Percentiles rank a stretch among this genome's conserved stretches.
Evolutionary conservation across 2,888 invertebrate species (phyloP).

Genomic region (Eilema griseolum): DNA sequence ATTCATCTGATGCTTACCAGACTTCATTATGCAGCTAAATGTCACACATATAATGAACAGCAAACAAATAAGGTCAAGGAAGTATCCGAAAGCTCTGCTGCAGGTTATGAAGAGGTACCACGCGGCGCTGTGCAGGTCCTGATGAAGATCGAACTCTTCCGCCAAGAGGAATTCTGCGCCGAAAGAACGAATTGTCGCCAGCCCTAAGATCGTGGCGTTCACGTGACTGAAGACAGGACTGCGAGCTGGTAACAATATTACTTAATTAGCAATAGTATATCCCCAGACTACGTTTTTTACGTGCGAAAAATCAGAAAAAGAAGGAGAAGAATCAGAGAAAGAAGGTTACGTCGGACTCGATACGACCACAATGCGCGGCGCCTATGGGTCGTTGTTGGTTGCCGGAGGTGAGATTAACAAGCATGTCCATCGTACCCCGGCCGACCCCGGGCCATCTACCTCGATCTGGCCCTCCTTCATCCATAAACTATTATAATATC

Average conservation of each 20-base stretch:
- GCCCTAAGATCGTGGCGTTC: conserved; percentile 92
- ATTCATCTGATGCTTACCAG: conserved; percentile 59
- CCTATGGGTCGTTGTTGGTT: too few species aligned
- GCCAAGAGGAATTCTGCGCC: conserved; percentile 89
- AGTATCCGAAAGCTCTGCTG: conserved; percentile 89
- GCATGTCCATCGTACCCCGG: too few species aligned
- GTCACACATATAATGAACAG: conserved; percentile 89
- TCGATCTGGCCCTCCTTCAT: too few species aligned
- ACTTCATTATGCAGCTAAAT: conserved; percentile 87
- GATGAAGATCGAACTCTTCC: conserved; percentile 85
- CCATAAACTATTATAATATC: too few species aligned
- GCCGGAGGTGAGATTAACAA: too few species aligned
- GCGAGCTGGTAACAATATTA: conserved; percentile 86
- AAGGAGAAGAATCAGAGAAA: too few species aligned
- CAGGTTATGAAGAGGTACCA: conserved; percentile 90
- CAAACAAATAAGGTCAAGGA: conserved; percentile 88
- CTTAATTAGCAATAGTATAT: too few species aligned
- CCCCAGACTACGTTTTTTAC: too few species aligned
- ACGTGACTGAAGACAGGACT: conserved; percentile 95
- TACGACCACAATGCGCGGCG: too few species aligned
- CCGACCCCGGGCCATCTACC: too few species aligned
- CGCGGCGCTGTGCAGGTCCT: conserved; percentile 89
- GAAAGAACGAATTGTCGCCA: conserved; percentile 93
- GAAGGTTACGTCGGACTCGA: too few species aligned
- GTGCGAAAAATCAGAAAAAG: too few species aligned